Percentiles rank a stretch among this genome's conserved stretches.
phyloP scores from a whole-genome alignment of 2,113 vertebrate species.

The Ranitomeya imitator region DNA sequence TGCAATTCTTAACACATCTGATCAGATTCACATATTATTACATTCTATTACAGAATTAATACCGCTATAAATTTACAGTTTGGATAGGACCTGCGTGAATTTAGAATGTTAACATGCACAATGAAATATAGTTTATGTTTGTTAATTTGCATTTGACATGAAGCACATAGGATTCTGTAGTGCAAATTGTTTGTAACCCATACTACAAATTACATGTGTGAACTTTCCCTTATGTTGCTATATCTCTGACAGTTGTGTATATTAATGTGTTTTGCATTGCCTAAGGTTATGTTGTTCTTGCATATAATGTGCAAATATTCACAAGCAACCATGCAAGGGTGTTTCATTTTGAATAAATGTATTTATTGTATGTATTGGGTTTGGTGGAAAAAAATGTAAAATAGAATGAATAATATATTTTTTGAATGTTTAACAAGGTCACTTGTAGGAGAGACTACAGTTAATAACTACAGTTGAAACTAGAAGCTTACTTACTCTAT shows the following conservation, averaged over 20 bases:
- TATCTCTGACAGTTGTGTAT: conserved; percentile 3
- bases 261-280: neutral
- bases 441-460: neutral
- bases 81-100: neutral
- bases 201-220: conserved; percentile 12
- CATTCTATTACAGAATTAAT: neutral
- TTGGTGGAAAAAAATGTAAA: neutral
- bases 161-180: neutral
- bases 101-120: neutral
- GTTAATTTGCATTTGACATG: neutral
- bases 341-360: conserved; percentile 15
- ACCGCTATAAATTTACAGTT: neutral
- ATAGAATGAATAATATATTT: neutral
- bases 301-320: conserved; percentile 12
- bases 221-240: neutral
- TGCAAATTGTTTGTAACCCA: neutral
- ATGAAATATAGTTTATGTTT: neutral
- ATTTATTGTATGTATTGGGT: neutral
- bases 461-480: neutral
- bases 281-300: conserved; percentile 21
- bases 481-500: too few relatives aligned
- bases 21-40: neutral
- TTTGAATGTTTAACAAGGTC: neutral
- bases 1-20: neutral
- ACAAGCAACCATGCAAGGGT: conserved; percentile 24